Conservation (phyloP, 1,140 invertebrate species). For the Eufriesea mexicana region DNA sequence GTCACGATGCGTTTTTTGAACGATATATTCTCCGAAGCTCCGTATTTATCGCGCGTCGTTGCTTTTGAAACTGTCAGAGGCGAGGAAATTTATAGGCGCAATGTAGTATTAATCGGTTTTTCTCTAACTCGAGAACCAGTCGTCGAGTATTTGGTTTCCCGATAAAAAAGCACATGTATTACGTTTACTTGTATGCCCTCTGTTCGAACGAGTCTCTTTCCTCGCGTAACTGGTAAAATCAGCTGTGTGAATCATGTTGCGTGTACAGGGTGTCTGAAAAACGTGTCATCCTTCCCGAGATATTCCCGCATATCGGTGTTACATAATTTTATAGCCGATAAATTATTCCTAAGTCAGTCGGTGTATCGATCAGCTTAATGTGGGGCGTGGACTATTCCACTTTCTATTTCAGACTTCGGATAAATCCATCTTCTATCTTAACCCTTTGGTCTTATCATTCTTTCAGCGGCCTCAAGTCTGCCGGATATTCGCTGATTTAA, state of each 20-base stretch:
- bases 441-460: not conserved
- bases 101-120: not conserved
- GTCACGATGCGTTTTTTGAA: not conserved
- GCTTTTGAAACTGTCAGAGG: not conserved
- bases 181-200: not conserved
- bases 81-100: not conserved
- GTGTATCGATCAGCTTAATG: not conserved
- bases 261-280: not conserved
- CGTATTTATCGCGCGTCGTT: not conserved
- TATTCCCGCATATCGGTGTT: not conserved
- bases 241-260: not conserved
- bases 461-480: not conserved
- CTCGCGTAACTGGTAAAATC: not conserved
- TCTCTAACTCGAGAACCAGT: not conserved
- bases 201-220: not conserved
- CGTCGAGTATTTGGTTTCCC: not conserved
- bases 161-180: not conserved
- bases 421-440: not conserved
- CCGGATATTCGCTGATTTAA: too few relatives aligned
- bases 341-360: not conserved
- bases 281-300: not conserved
- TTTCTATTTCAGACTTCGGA: not conserved
- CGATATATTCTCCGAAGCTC: not conserved
- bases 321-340: not conserved
- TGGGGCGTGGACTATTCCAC: not conserved